Evolutionary conservation across 2,888 invertebrate genomes (phyloP).

Genomic region (Bellardia bayeri): DNA sequence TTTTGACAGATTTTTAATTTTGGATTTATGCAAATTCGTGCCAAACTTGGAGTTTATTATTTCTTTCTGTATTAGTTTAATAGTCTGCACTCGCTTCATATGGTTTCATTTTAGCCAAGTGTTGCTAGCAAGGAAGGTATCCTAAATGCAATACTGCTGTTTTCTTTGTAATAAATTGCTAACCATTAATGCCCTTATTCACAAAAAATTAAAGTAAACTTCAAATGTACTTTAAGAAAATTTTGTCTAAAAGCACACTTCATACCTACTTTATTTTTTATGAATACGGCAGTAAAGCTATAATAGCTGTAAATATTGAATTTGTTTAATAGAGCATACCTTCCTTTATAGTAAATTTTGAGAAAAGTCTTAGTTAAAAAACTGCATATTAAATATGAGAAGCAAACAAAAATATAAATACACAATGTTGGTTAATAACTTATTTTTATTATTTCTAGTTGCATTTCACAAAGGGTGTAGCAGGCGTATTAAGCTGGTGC

Average conservation of each 20-base stretch:
- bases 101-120: slow-evolving; percentile 35
- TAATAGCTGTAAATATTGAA: too few species aligned
- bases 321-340: neutral
- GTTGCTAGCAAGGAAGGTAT: neutral
- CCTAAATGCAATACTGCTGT: slow-evolving; percentile 2
- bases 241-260: too few species aligned
- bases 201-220: too few species aligned
- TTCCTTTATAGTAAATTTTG: slow-evolving; percentile 9
- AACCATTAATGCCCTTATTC: too few species aligned
- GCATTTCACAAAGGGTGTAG: slow-evolving; percentile 51
- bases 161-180: too few species aligned
- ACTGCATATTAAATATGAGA: slow-evolving; percentile 48
- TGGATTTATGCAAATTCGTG: slow-evolving; percentile 74
- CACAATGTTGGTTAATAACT: slow-evolving; percentile 54
- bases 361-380: slow-evolving; percentile 9
- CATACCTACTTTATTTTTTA: too few species aligned
- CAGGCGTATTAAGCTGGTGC: slow-evolving; percentile 36
- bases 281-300: too few species aligned
- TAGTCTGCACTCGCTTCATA: slow-evolving; percentile 47
- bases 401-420: neutral
- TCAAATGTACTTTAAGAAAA: too few species aligned
- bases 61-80: slow-evolving; percentile 31
- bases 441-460: slow-evolving; percentile 42
- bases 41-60: slow-evolving; percentile 62
- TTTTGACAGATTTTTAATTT: slow-evolving; percentile 75